Conservation (phyloP, 2,888 invertebrate genomes). For the Trachelus troglodyta region DNA sequence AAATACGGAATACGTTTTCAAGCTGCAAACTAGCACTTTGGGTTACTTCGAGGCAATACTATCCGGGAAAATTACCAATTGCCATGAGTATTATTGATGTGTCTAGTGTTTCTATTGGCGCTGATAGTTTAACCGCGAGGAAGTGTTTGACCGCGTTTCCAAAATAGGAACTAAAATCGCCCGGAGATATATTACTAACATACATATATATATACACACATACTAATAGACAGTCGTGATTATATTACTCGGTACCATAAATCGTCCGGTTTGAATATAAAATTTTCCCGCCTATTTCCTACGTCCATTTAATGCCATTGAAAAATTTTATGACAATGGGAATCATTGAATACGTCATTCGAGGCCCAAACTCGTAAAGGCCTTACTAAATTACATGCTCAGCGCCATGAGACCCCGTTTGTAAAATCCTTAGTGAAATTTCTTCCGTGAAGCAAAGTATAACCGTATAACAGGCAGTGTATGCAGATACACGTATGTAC, state of each 20-base stretch:
- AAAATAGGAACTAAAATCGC: background rate
- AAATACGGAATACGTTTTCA: background rate
- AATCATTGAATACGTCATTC: background rate
- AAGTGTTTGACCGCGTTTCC: background rate
- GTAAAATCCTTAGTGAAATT: background rate
- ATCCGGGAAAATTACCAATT: background rate
- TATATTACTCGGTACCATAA: background rate
- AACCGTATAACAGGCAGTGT: background rate
- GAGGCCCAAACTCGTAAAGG: background rate
- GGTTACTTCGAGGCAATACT: background rate
- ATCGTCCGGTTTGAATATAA: background rate
- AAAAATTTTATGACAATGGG: background rate
- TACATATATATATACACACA: too few relatives aligned
- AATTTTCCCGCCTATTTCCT: background rate
- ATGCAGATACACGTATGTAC: background rate
- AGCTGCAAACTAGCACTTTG: background rate
- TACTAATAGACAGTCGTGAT: background rate
- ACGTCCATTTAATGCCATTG: background rate
- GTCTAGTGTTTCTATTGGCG: background rate
- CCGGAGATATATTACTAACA: background rate
- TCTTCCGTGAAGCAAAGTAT: background rate
- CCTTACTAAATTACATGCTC: background rate
- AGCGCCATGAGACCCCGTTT: background rate
- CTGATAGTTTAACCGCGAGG: background rate
- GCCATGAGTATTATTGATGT: background rate